Evolutionary conservation across 2,797 vertebrate genomes (phyloP), one percentile per base, ranked within the genome.

Genomic region (Tangara arthus): DNA sequence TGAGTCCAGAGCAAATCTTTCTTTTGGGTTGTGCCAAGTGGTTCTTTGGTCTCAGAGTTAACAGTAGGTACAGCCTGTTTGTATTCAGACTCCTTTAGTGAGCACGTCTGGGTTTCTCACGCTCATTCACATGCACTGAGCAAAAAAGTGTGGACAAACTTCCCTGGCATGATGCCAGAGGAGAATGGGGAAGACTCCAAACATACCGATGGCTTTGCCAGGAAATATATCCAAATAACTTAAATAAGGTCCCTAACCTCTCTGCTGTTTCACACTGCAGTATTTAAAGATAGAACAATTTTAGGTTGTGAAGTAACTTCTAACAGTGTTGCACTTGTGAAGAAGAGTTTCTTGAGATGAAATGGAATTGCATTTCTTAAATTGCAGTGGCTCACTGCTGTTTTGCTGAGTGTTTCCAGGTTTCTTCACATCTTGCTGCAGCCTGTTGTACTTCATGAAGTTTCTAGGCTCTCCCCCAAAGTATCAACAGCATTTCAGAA

Each of bases 1-100:
- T 7, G 73, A 92, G 79, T 92, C 82, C 73, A 90, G 49, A 89
- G 89, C 90, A 92, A 83, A 93, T 93, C 79, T 90, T 81, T 72
- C 91, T 91, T 95, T 92, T 87, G 82, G 77, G 46, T 73, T 65
- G 79, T 94, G 93, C 94, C 94, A 96, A 93, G 75, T 68, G 71
- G 47, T 82, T 79, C 78, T 93, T 94, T 89, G 76, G 87, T 92
- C 70, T 82, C 63, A 32, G 70, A 83, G 55, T 78, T 90, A 80
- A 89, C 39, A 63, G 93, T 79, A 90, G 75, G 42, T 91, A 39
- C 32, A 76, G 72, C 63, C 86, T 79, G 47, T 94, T 96, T 91
- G 73, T 93, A 91, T 95, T 93, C 87, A 82, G 66, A 12, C 46
- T 91, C 59, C 47, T 71, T 71, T 39, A 79, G 82, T 57, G 84